These are phyloP conservation scores for Cardiocondyla obscurior DNA, from an alignment of 1,140 invertebrate genomes.

Conservation along the genomic window DNA sequence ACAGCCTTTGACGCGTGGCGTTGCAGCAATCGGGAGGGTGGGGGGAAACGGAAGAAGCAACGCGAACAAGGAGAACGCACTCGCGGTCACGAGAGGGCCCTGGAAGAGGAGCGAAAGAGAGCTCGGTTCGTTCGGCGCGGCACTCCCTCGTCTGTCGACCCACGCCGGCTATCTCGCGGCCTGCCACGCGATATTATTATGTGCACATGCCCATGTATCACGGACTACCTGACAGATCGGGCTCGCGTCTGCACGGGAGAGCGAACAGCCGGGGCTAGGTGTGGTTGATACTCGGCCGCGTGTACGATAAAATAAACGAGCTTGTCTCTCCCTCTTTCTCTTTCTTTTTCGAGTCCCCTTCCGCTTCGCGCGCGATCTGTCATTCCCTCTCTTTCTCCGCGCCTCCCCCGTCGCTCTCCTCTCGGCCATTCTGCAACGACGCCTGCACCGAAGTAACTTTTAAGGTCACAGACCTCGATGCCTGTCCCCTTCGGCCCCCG, in stretches of 20 bases:
- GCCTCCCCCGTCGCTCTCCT: background rate
- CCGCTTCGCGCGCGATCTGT: constrained; percentile 40
- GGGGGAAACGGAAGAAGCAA: background rate
- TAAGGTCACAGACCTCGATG: constrained; percentile 69
- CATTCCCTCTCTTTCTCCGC: constrained; percentile 31
- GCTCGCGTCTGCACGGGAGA: constrained; percentile 68
- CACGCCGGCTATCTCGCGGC: constrained; percentile 76
- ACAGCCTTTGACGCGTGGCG: background rate
- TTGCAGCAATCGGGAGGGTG: constrained; percentile 23
- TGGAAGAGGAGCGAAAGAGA: constrained; percentile 45
- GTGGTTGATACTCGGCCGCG: constrained; percentile 72
- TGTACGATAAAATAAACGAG: constrained; percentile 74
- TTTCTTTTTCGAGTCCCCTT: background rate
- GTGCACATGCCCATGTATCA: constrained; percentile 77
- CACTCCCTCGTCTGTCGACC: constrained; percentile 82
- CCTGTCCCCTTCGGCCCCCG: background rate
- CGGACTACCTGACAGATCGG: constrained; percentile 81
- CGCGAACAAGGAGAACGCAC: background rate
- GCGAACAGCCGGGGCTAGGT: constrained; percentile 68
- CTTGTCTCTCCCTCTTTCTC: constrained; percentile 55
- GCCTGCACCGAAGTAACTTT: constrained; percentile 63
- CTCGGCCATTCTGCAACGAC: constrained; percentile 45
- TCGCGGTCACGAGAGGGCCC: background rate
- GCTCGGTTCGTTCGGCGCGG: constrained; percentile 71
- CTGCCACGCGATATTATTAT: constrained; percentile 77